phyloP scores from a whole-genome alignment of 1,140 invertebrate genomes.

The Zaprionus taronus region DNA sequence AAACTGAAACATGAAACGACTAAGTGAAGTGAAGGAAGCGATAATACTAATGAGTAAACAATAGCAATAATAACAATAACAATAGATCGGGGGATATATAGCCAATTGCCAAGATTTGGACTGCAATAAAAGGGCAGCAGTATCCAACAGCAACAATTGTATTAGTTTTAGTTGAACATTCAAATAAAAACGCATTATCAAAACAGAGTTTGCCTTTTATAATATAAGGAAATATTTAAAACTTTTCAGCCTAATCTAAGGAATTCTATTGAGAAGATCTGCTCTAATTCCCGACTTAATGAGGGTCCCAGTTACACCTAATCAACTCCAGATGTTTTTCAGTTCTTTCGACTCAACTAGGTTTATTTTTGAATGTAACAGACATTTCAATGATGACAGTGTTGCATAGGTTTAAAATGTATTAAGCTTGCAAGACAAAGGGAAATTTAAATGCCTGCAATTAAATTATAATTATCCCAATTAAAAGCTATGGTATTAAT shows the following conservation, averaged over 20 bases:
- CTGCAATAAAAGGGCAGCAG: slow-evolving; percentile 32
- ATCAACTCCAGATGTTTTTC: too few species aligned
- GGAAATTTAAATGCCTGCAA: neutral
- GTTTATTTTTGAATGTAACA: too few species aligned
- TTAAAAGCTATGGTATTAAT: neutral
- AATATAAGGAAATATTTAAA: too few species aligned
- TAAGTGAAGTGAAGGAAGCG: slow-evolving; percentile 34
- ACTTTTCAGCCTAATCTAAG: neutral
- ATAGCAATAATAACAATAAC: slow-evolving; percentile 23
- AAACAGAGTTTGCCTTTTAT: neutral
- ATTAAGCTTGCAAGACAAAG: neutral
- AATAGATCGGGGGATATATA: slow-evolving; percentile 15
- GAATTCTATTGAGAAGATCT: neutral
- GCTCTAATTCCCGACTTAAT: too few species aligned
- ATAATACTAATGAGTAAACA: slow-evolving; percentile 3
- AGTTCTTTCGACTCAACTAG: too few species aligned
- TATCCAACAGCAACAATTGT: slow-evolving; percentile 33
- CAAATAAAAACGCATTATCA: slow-evolving; percentile 46
- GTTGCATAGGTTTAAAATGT: neutral
- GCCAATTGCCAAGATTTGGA: slow-evolving; percentile 27
- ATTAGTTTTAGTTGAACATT: slow-evolving; percentile 46
- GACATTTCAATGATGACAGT: neutral
- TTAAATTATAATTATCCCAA: neutral
- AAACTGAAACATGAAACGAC: slow-evolving; percentile 34
- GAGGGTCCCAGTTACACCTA: too few species aligned